Base-by-base conservation (phyloP, 2,888 invertebrate genomes). In the Drosophila nigritarsus region DNA sequence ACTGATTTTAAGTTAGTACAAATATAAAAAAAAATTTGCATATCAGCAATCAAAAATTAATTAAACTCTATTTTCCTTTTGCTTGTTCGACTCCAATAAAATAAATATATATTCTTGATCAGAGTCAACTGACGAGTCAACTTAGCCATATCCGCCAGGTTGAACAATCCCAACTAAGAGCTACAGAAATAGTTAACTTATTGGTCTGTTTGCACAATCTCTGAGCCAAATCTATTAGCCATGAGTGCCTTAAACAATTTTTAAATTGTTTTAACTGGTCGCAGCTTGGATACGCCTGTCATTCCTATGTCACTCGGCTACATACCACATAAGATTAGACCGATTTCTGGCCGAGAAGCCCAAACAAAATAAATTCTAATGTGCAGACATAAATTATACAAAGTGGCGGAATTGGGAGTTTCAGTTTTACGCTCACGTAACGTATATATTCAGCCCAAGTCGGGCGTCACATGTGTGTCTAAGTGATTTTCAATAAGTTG, bases 401-500 rank as follows among this genome's bases (percentile, higher is more conserved):
- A 81, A 82, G 64, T 70, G 65, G 34, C 63, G 65, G 55, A 38
- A 15, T 38, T 40, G 29, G 69, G 53, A 56, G 75, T 61, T 70
- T 61, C 75, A 71, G 72, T 76, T 74, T 63, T 65, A 54, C 56
- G 80, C 85, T 78, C 89, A 87, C 87, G 85, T 84, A 87, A 72
- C 65, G 66, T 75, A 38, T 62, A 55, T 49, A 27, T 49, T 40
- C 59, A 45, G n/a, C 36, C 42, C 45, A 54, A 51, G 55, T 55
- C 51, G 50, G 40, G 78, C 79, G 86, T 78, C 87, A 87, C 87
- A 87, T 87, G 87, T 87, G 87, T 83, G 86, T 85, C 88, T 89
- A 87, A 87, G 90, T 87, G 87, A 89, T 87, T 87, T 87, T 89
- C 90, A 87, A 87, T 88, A 87, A 89, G 86, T 87, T 87, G 77